Percentiles rank a stretch among this genome's conserved stretches.
phyloP scores from a whole-genome alignment of 1,140 invertebrate species.

The Pissodes strobi region DNA sequence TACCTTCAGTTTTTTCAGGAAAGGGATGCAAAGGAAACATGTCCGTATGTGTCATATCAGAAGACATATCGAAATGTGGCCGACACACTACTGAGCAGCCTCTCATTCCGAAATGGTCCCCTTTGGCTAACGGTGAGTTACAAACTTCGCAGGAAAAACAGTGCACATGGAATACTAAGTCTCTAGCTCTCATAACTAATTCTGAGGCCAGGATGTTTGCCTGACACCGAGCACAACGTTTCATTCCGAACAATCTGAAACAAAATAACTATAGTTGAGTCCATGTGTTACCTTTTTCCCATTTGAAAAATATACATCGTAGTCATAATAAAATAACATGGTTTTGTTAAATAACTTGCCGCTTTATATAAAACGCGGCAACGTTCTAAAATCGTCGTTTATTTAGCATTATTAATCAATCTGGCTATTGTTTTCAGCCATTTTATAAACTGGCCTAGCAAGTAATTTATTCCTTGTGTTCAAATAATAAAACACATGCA shows the following conservation, averaged over 20 bases:
- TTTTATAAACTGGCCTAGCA: too few relatives aligned
- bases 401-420: too few relatives aligned
- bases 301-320: too few relatives aligned
- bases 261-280: too few relatives aligned
- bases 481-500: too few relatives aligned
- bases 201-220: conserved; percentile 90
- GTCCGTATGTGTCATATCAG: conserved; percentile 65
- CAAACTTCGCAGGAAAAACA: conserved; percentile 96
- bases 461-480: too few relatives aligned
- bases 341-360: too few relatives aligned
- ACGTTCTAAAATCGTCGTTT: too few relatives aligned
- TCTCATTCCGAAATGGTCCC: conserved; percentile 92
- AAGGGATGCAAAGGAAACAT: conserved; percentile 61
- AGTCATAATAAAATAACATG: too few relatives aligned
- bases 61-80: conserved; percentile 78
- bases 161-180: conserved; percentile 91
- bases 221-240: conserved; percentile 86
- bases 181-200: conserved; percentile 91
- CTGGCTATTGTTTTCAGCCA: too few relatives aligned
- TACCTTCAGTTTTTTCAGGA: conserved; percentile 24
- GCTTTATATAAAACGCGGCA: too few relatives aligned
- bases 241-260: conserved; percentile 79
- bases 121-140: conserved; percentile 78
- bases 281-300: too few relatives aligned
- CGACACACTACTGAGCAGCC: conserved; percentile 73